These are phyloP conservation scores for Drosophila prosaltans DNA, from an alignment of 1,140 invertebrate genomes.

Conservation along the genomic window DNA sequence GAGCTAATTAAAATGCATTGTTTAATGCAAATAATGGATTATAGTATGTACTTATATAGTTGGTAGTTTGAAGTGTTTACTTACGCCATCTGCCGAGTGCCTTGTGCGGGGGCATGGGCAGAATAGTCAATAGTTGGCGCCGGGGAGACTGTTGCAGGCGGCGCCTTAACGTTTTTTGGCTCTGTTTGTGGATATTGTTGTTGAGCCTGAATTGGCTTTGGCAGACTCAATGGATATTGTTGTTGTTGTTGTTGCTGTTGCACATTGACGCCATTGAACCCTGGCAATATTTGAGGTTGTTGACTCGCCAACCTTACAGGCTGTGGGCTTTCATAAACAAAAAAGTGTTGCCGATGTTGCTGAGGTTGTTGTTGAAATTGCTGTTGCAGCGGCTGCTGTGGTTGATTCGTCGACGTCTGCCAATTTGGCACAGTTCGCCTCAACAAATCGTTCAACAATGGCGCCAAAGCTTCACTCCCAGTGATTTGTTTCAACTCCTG, in stretches of 20 bases:
- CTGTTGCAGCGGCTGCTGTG: conserved; percentile 24
- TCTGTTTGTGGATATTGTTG: conserved; percentile 51
- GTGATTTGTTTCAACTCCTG: conserved; percentile 61
- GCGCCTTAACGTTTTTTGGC: conserved; percentile 66
- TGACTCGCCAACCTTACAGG: conserved; percentile 50
- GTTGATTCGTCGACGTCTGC: conserved; percentile 40
- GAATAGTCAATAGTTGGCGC: conserved; percentile 25
- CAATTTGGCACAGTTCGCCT: conserved; percentile 72
- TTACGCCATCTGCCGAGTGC: conserved; percentile 51
- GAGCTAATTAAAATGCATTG: conserved; percentile 79
- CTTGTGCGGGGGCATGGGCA: conserved; percentile 20
- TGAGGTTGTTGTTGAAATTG: conserved; percentile 24
- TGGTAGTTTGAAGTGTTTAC: conserved; percentile 49
- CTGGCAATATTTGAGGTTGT: conserved; percentile 72
- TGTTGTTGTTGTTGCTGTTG: conserved; percentile 42
- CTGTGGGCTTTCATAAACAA: conserved; percentile 60
- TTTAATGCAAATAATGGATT: conserved; percentile 60
- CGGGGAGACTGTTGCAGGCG: conserved; percentile 45
- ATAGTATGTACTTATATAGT: conserved; percentile 27
- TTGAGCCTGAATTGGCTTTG: conserved; percentile 52
- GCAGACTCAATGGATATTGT: conserved; percentile 35
- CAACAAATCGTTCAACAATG: conserved; percentile 70
- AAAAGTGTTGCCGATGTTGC: conserved; percentile 55
- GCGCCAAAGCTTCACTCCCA: conserved; percentile 54
- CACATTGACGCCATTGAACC: conserved; percentile 73